phyloP scores from a whole-genome alignment of 2,888 invertebrate species.

The Patella caerulea region DNA sequence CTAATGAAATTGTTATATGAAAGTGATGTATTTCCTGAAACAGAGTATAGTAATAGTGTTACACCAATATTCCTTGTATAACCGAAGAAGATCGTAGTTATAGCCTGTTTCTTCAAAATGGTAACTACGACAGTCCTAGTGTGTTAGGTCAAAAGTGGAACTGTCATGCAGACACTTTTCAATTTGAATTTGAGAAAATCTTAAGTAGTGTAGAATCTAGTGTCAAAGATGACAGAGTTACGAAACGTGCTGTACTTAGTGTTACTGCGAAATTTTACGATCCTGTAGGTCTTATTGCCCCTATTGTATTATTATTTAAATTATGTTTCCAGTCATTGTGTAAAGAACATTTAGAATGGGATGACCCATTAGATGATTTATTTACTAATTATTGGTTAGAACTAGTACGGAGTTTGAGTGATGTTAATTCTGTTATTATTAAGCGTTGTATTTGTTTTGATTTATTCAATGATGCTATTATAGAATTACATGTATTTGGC shows the following conservation, averaged over 20 bases:
- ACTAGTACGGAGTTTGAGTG: neutral
- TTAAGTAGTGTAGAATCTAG: neutral
- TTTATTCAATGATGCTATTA: neutral
- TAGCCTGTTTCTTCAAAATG: neutral
- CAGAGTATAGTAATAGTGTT: neutral
- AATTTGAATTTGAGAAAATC: neutral
- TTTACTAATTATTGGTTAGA: neutral
- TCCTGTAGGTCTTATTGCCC: conserved; percentile 2
- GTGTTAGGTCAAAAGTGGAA: neutral
- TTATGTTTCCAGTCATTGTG: neutral
- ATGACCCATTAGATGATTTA: too few species aligned
- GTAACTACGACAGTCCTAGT: neutral
- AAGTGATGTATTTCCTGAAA: neutral
- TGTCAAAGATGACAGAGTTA: neutral
- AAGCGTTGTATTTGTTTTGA: neutral
- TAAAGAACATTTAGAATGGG: neutral
- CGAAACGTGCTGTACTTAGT: neutral
- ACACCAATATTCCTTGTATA: neutral
- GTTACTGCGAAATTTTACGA: neutral
- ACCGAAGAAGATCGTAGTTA: conserved; percentile 1
- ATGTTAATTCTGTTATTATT: neutral
- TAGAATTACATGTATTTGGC: neutral
- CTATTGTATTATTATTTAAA: neutral
- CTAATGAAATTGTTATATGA: neutral
- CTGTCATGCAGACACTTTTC: neutral